A percentile compares a stretch with the other conserved stretches of the same genome.
phyloP scores from a whole-genome alignment of 2,797 vertebrate genomes.

The Tauraco hartlaubi region DNA sequence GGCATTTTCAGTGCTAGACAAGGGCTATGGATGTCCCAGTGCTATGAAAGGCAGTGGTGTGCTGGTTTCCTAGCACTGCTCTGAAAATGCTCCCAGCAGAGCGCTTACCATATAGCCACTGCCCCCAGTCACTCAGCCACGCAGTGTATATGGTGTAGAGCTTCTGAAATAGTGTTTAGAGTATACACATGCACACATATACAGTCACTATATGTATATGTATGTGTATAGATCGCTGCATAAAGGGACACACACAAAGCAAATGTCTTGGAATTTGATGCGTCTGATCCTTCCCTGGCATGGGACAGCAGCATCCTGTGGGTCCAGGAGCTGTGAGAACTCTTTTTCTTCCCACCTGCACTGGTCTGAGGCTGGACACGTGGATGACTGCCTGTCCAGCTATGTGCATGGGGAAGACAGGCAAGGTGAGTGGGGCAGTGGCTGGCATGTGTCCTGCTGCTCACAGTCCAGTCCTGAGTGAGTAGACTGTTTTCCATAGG shows the following conservation, averaged over 20 bases:
- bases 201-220: not conserved
- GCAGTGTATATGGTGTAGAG: not conserved
- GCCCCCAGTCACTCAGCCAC: not conserved
- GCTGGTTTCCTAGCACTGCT: not conserved
- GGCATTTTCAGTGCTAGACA: not conserved
- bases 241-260: not conserved
- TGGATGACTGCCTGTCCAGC: not conserved
- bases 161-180: not conserved
- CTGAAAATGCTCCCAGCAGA: not conserved
- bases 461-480: not conserved
- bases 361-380: not conserved
- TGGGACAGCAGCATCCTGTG: not conserved
- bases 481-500: not conserved
- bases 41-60: not conserved
- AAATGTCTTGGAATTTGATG: not conserved
- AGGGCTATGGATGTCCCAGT: not conserved
- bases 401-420: not conserved
- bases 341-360: not conserved
- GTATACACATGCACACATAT: not conserved
- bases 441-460: not conserved
- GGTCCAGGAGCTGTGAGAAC: not conserved
- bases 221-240: not conserved
- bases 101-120: not conserved
- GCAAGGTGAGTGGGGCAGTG: not conserved
- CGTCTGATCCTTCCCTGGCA: not conserved